A percentile compares a stretch with the other conserved stretches of the same genome.
phyloP scores from a whole-genome alignment of 2,797 vertebrate genomes.

The Hippopotamyrus pictus region DNA sequence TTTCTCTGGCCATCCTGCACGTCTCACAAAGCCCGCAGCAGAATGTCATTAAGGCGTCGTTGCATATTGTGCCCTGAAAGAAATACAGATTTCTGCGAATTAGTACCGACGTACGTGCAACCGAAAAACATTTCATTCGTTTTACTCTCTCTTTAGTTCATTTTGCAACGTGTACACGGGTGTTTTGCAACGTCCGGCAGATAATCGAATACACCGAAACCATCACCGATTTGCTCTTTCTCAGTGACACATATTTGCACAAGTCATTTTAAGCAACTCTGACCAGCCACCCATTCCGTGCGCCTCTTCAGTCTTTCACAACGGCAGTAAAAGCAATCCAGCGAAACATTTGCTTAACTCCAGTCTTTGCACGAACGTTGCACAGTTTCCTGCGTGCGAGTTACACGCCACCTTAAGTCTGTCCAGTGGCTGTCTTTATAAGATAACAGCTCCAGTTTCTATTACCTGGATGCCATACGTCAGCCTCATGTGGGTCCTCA shows the following conservation, averaged over 20 bases:
- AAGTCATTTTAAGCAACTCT: not conserved
- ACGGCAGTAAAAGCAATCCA: not conserved
- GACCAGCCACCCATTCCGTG: not conserved
- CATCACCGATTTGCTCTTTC: not conserved
- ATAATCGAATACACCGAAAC: not conserved
- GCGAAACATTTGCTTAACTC: not conserved
- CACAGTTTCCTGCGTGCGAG: not conserved
- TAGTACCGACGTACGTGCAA: not conserved
- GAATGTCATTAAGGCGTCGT: slow-evolving; percentile 63
- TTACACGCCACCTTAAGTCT: not conserved
- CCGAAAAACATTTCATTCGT: not conserved
- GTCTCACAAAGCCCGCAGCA: slow-evolving; percentile 64
- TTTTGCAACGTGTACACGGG: not conserved
- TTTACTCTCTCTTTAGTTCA: not conserved
- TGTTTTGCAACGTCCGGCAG: not conserved
- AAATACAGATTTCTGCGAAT: slow-evolving; percentile 15
- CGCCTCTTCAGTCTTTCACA: not conserved
- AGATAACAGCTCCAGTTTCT: not conserved
- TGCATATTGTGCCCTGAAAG: slow-evolving; percentile 67
- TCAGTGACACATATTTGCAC: not conserved
- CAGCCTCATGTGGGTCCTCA: slow-evolving; percentile 77
- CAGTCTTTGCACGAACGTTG: not conserved
- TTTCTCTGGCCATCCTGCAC: slow-evolving; percentile 76
- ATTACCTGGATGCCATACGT: slow-evolving; percentile 71
- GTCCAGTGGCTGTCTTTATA: not conserved